Evolutionary conservation across 2,888 invertebrate genomes (phyloP).

Genomic region (Ectemnius lituratus): DNA sequence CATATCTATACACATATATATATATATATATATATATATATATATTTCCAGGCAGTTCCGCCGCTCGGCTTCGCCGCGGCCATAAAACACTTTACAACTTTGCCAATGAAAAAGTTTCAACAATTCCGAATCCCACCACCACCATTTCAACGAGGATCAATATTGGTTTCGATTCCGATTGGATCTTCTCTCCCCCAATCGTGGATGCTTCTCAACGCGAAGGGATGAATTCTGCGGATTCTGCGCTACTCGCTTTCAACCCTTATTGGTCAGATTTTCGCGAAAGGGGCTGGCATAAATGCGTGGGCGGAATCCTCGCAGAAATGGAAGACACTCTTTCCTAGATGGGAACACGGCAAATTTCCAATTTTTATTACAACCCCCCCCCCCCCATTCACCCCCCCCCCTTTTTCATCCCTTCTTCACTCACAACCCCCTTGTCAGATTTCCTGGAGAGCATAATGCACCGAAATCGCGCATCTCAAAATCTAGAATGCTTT

Average conservation of each 20-base stretch:
- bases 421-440: background rate
- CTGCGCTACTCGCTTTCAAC: conserved; percentile 59
- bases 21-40: too few relatives aligned
- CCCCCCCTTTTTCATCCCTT: too few relatives aligned
- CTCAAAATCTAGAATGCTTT: conserved; percentile 9
- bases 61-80: conserved; percentile 44
- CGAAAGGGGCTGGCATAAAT: conserved; percentile 63
- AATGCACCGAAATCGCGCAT: conserved; percentile 11
- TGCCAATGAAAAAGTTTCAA: conserved; percentile 67
- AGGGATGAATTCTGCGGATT: conserved; percentile 66
- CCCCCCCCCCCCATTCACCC: too few relatives aligned
- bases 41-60: too few relatives aligned
- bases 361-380: conserved; percentile 42
- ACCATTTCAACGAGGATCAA: conserved; percentile 46
- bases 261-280: conserved; percentile 62
- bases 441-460: conserved; percentile 23
- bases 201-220: conserved; percentile 38
- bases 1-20: too few relatives aligned
- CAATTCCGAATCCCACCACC: conserved; percentile 45
- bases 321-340: conserved; percentile 60
- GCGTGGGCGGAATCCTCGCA: conserved; percentile 41
- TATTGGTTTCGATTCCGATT: conserved; percentile 54
- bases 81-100: conserved; percentile 70
- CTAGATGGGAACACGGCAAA: conserved; percentile 17
- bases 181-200: conserved; percentile 59